These are phyloP conservation scores for Dissostichus mawsoni DNA, from an alignment of 2,113 vertebrate genomes.

Conservation along the genomic window DNA sequence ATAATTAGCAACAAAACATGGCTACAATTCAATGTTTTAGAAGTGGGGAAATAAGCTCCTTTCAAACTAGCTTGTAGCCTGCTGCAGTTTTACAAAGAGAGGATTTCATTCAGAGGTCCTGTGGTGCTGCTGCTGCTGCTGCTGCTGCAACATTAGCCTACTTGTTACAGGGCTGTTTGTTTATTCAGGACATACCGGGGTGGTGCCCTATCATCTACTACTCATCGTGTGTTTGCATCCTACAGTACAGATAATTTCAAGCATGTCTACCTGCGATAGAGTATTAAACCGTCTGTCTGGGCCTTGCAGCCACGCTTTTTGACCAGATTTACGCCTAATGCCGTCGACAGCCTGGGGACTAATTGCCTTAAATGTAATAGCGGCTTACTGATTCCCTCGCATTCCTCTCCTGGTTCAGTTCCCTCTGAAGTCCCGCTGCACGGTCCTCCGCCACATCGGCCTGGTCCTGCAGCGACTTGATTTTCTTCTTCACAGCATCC, in stretches of 20 bases:
- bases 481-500: constrained; percentile 94
- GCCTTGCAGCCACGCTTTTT: constrained; percentile 72
- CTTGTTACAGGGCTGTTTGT: constrained; percentile 25
- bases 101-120: constrained; percentile 5
- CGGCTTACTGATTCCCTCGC: constrained; percentile 89
- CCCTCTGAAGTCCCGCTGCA: constrained; percentile 88
- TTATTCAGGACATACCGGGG: constrained; percentile 38
- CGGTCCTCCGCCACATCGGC: constrained; percentile 90
- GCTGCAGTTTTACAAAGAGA: not conserved
- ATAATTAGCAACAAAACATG: constrained; percentile 4
- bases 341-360: constrained; percentile 55
- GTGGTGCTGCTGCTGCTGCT: constrained; percentile 26
- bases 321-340: constrained; percentile 72
- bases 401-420: constrained; percentile 89
- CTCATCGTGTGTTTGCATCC: constrained; percentile 31
- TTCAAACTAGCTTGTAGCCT: constrained; percentile 7
- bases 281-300: constrained; percentile 30
- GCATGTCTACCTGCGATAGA: constrained; percentile 12
- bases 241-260: constrained; percentile 2
- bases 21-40: not conserved
- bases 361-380: constrained; percentile 76
- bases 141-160: constrained; percentile 9
- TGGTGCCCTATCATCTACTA: constrained; percentile 34
- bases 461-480: constrained; percentile 92
- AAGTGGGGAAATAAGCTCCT: not conserved